These are phyloP conservation scores for Deroptyus accipitrinus DNA, from an alignment of 2,113 vertebrate species.

Conservation along the genomic window DNA sequence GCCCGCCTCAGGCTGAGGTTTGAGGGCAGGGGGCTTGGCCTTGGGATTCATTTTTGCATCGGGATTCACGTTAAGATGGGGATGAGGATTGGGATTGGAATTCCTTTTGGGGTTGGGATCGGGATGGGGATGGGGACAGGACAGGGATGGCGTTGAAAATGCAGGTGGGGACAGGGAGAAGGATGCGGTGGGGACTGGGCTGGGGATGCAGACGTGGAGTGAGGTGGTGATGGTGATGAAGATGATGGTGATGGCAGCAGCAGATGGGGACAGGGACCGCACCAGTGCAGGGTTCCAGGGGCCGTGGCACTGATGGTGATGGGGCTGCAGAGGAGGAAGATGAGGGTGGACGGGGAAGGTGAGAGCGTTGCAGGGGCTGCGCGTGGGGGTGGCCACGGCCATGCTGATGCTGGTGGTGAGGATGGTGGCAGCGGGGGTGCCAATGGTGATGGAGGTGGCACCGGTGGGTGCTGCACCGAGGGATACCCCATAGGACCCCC, in stretches of 20 bases:
- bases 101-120: not conserved
- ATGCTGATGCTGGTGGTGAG: not conserved
- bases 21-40: not conserved
- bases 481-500: not conserved
- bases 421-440: not conserved
- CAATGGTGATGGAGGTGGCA: not conserved
- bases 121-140: not conserved
- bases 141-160: not conserved
- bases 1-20: not conserved
- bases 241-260: not conserved
- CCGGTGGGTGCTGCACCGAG: not conserved
- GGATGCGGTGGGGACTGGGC: not conserved
- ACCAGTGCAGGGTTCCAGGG: no score
- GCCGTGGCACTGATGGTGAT: rapidly evolving
- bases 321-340: not conserved
- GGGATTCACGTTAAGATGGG: not conserved
- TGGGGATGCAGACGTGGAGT: not conserved
- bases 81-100: not conserved
- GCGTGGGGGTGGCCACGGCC: not conserved
- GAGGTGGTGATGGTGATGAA: not conserved
- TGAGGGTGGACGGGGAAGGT: no score
- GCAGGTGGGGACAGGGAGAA: not conserved
- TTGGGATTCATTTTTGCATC: not conserved
- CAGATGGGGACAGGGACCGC: not conserved
- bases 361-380: not conserved